A percentile compares a stretch with the other conserved stretches of the same genome.
phyloP scores from a whole-genome alignment of 2,888 invertebrate genomes.

The Spisula subtruncata region DNA sequence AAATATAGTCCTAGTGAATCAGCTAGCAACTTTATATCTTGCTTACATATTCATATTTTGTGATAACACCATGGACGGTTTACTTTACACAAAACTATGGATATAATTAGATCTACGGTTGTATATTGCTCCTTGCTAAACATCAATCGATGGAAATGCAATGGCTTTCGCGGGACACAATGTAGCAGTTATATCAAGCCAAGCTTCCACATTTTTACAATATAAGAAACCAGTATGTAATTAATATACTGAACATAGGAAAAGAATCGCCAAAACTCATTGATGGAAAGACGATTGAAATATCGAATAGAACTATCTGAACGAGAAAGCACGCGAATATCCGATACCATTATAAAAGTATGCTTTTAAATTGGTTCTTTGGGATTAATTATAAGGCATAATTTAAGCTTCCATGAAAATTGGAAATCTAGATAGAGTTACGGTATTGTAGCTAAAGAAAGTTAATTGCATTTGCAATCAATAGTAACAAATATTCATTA shows the following conservation, averaged over 20 bases:
- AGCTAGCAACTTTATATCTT: not conserved
- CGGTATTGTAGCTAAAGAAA: conserved; percentile 28
- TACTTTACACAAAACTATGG: not conserved
- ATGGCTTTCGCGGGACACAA: not conserved
- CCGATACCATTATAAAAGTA: conserved; percentile 45
- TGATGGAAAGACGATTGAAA: not conserved
- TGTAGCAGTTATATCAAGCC: not conserved
- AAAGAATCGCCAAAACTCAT: not conserved
- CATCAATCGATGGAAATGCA: conserved; percentile 16
- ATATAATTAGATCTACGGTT: not conserved
- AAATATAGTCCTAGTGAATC: not conserved
- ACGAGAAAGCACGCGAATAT: conserved; percentile 38
- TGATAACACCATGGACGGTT: not conserved
- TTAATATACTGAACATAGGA: not conserved
- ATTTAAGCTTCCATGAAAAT: conserved; percentile 48
- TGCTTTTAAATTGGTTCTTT: conserved; percentile 49
- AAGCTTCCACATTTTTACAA: not conserved
- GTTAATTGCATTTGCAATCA: conserved; percentile 42
- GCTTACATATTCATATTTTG: not conserved
- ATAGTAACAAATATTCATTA: conserved; percentile 44
- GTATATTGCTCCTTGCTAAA: not conserved
- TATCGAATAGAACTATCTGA: not conserved
- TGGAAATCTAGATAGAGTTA: conserved; percentile 46
- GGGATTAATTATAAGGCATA: conserved; percentile 48
- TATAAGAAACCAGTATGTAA: not conserved